phyloP scores from a whole-genome alignment of 2,797 vertebrate genomes.

The Lepilemur septentrionalis region DNA sequence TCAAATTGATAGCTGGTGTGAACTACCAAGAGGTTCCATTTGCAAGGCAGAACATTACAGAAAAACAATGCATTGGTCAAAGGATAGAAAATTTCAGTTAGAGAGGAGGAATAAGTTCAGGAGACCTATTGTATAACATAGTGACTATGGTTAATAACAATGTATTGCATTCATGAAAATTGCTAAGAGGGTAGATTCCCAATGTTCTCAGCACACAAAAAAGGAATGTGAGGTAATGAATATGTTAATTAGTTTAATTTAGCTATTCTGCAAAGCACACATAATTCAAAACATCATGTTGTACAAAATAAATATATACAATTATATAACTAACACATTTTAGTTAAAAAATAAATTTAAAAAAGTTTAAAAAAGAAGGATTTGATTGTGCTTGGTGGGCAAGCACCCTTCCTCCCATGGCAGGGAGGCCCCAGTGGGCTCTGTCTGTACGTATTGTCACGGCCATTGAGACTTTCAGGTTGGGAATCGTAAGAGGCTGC shows the following conservation, averaged over 20 bases:
- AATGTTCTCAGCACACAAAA: not conserved
- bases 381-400: not conserved
- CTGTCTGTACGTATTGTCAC: accelerated
- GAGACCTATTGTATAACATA: not conserved
- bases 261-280: not conserved
- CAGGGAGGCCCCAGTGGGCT: accelerated
- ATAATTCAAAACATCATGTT: not conserved
- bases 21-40: not conserved
- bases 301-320: not conserved
- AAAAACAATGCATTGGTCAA: not conserved
- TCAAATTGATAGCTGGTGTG: not conserved
- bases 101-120: not conserved
- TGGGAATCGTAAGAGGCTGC: not conserved
- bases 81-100: not conserved
- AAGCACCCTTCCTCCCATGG: accelerated
- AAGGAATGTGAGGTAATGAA: not conserved
- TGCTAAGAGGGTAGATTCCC: not conserved
- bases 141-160: not conserved
- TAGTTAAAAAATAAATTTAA: not conserved
- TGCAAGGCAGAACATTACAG: not conserved
- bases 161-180: not conserved
- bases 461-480: not conserved
- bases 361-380: not conserved
- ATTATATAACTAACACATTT: not conserved
- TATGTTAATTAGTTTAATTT: not conserved